Evolutionary conservation across 2,797 vertebrate genomes (phyloP), one percentile per base, ranked within the genome.

Genomic region (Ptychobarbus kaznakovi): DNA sequence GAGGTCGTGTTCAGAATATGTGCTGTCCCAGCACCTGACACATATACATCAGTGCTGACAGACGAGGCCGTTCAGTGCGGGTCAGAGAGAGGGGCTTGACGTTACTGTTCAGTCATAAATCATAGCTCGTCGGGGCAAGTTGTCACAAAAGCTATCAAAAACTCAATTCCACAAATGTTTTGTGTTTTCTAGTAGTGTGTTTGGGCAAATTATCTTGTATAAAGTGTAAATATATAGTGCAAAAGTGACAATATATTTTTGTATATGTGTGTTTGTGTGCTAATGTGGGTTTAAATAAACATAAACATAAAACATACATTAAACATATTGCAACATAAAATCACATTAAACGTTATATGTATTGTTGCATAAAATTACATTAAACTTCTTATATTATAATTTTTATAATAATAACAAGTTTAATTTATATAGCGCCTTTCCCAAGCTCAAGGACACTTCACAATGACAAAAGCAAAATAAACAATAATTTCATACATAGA

Each of bases 1-100:
- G 49, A 72, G 42, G 65, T 82, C 70, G 44, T 72, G 75, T 78
- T 70, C 8, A 40, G 12, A 38, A 73, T 40, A 74, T 82, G 68
- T 56, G 69, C 68, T 81, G 32, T 83, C 46, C 58, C 56, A 66
- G 80, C 87, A 90, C 72, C 86, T 86, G 89, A 65, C 76, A 75
- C 65, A 77, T 81, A 85, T 88, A 83, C 83, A 76, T 89, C 84
- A 83, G 32, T 72, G 82, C 46, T 73, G 83, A 83, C 75, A 79
- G 72, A 53, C 25, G 9, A 22, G n/a, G 44, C 28, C 78, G 49
- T 56, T 74, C 32, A 58, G 73, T 86, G 73, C 74, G 46, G 72
- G 66, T 81, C 84, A 84, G 42, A 38, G 68, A 65, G 56, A 84
- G 49, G 61, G 13, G 16, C 65, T n/a, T 40, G n/a, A 20, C 5